phyloP scores from a whole-genome alignment of 2,888 invertebrate genomes.

The Eupithecia pulchellata region DNA sequence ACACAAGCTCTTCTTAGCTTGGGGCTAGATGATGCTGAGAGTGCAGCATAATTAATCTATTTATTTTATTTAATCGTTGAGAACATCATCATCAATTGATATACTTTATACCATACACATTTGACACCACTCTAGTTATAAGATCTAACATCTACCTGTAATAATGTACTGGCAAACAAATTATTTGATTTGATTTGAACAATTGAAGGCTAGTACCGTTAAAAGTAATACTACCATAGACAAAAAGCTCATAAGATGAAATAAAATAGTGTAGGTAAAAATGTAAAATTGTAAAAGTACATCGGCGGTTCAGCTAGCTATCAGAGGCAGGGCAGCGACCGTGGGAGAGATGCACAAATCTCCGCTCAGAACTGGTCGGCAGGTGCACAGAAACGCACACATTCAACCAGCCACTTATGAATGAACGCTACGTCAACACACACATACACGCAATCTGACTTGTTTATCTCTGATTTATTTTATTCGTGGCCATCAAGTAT shows the following conservation, averaged over 20 bases:
- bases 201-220: background rate
- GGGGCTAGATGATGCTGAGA: no score
- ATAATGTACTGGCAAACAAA: no score
- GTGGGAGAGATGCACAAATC: constrained; percentile 85
- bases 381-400: constrained; percentile 72
- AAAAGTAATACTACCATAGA: background rate
- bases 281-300: constrained; percentile 64
- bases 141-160: no score
- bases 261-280: constrained; percentile 49
- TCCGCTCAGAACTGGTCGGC: constrained; percentile 85
- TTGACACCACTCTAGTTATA: no score
- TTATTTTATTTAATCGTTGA: no score
- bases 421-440: constrained; percentile 69
- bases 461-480: constrained; percentile 84
- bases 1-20: no score
- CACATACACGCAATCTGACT: constrained; percentile 68
- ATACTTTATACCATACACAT: no score
- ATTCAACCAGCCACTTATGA: constrained; percentile 74
- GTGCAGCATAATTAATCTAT: no score
- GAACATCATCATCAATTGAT: no score
- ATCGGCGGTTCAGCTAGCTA: constrained; percentile 75
- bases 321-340: constrained; percentile 81
- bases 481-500: constrained; percentile 76
- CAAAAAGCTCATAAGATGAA: constrained; percentile 32
- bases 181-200: background rate